Evolutionary conservation across 1,140 invertebrate species (phyloP).

Genomic region (Trichonephila inaurata): DNA sequence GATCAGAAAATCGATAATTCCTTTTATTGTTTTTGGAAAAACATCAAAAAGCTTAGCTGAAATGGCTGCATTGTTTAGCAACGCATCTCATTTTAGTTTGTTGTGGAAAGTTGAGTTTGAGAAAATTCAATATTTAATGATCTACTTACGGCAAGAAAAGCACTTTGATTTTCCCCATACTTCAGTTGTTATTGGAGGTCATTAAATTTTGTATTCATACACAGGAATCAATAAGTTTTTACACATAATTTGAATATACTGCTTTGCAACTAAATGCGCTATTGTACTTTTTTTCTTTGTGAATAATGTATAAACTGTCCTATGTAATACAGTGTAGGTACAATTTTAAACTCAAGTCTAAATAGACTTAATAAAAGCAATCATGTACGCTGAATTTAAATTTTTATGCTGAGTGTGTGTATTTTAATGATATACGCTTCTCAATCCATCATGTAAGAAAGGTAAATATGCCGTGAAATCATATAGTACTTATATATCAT

Average conservation of each 20-base stretch:
- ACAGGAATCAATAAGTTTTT: conserved; percentile 11
- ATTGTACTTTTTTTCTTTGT: not conserved
- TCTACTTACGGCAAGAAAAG: not conserved
- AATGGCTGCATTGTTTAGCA: not conserved
- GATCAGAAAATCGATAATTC: conserved; percentile 8
- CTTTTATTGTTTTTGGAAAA: not conserved
- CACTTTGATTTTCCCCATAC: not conserved
- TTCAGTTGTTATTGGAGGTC: conserved; percentile 11
- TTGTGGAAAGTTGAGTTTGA: not conserved
- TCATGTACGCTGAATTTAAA: not conserved
- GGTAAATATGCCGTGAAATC: no score
- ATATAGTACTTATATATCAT: no score
- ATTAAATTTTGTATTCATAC: not conserved
- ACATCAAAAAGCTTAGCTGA: not conserved
- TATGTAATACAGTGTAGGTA: not conserved
- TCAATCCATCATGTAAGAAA: no score
- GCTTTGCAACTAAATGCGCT: not conserved
- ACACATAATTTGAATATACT: conserved; percentile 31
- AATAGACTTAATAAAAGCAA: not conserved
- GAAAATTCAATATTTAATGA: conserved; percentile 42
- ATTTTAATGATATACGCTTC: no score
- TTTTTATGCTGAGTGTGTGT: no score
- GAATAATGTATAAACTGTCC: not conserved
- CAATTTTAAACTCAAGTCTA: not conserved
- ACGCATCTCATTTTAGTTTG: conserved; percentile 19